phyloP scores from a whole-genome alignment of 2,888 invertebrate genomes.

The Heliconius aoede region DNA sequence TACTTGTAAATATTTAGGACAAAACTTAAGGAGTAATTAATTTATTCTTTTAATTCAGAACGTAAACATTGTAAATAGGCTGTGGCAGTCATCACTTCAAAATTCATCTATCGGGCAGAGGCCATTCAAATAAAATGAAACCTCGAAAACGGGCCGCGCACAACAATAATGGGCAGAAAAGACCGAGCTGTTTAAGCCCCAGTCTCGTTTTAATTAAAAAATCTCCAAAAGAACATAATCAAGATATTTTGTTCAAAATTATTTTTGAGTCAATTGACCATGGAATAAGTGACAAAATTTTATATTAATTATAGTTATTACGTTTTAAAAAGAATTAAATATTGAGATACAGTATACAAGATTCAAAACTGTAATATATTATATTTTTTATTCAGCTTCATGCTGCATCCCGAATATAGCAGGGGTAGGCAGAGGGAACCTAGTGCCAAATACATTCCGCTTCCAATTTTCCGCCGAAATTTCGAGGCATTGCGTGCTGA shows the following conservation, averaged over 20 bases:
- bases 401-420: too few species aligned
- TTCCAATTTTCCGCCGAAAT: too few species aligned
- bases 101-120: slow-evolving; percentile 55
- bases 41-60: not conserved
- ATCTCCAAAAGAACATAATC: slow-evolving; percentile 53
- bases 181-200: slow-evolving; percentile 47
- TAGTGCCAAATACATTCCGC: too few species aligned
- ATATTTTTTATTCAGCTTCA: not conserved
- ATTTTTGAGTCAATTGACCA: slow-evolving; percentile 31
- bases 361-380: too few species aligned
- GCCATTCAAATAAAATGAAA: slow-evolving; percentile 62
- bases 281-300: not conserved
- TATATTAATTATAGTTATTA: not conserved
- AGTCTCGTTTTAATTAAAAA: slow-evolving; percentile 71
- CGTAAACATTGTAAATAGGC: slow-evolving; percentile 36
- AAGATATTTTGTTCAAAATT: slow-evolving; percentile 28
- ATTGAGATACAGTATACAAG: not conserved
- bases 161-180: slow-evolving; percentile 61
- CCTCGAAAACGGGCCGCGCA: slow-evolving; percentile 57
- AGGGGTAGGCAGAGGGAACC: too few species aligned
- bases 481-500: too few species aligned
- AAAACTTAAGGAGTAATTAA: not conserved
- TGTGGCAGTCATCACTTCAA: slow-evolving; percentile 61
- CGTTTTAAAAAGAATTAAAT: not conserved
- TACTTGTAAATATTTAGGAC: not conserved